phyloP scores from a whole-genome alignment of 2,888 invertebrate species.

The Pinctada fucata region DNA sequence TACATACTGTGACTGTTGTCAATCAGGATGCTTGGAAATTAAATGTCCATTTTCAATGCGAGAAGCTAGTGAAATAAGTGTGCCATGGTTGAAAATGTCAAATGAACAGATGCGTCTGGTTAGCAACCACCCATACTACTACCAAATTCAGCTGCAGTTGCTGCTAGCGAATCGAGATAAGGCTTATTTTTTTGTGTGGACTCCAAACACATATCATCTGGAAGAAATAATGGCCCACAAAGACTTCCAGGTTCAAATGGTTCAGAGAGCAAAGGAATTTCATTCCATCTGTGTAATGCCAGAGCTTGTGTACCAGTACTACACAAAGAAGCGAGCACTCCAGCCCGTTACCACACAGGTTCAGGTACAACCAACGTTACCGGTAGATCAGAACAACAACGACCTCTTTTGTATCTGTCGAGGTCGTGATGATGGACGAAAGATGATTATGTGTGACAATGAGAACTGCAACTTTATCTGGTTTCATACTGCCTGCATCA shows the following conservation, averaged over 20 bases:
- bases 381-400: not conserved
- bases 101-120: not conserved
- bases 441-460: conserved; percentile 39
- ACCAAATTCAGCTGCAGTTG: conserved; percentile 24
- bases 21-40: conserved; percentile 16
- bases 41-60: conserved; percentile 29
- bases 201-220: not conserved
- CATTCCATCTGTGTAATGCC: not conserved
- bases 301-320: not conserved
- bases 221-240: not conserved
- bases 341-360: not conserved
- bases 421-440: not conserved
- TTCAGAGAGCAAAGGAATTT: not conserved
- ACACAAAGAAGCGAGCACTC: not conserved
- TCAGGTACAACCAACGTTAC: not conserved
- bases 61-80: not conserved
- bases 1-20: conserved; percentile 34
- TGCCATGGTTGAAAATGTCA: not conserved
- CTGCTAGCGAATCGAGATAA: not conserved
- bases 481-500: conserved; percentile 36
- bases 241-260: conserved; percentile 5
- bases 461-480: conserved; percentile 26
- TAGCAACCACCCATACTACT: conserved; percentile 10
- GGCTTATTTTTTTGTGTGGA: not conserved
- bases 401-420: not conserved